These are phyloP conservation scores for Anomalospiza imberbis DNA, from an alignment of 2,797 vertebrate genomes.

Conservation along the genomic window DNA sequence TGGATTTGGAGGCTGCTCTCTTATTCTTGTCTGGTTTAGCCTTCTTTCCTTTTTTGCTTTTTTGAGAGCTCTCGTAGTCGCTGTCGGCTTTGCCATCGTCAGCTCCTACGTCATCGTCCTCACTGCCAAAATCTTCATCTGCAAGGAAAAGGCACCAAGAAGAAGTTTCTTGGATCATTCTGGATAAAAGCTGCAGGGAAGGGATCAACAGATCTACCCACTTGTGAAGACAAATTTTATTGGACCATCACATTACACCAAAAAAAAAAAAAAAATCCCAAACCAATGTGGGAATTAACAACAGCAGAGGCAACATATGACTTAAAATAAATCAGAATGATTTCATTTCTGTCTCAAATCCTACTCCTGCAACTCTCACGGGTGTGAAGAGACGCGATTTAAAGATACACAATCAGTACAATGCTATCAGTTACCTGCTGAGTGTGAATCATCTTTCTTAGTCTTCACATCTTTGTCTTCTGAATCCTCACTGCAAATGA, in stretches of 20 bases:
- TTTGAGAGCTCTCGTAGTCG: conserved; percentile 81
- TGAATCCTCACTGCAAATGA: conserved; percentile 87
- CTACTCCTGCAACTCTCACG: not conserved
- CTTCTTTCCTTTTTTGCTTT: conserved; percentile 87
- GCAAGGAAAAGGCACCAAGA: not conserved
- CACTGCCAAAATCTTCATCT: conserved; percentile 87
- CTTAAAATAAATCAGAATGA: not conserved
- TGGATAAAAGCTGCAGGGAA: not conserved
- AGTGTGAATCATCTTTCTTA: conserved; percentile 90
- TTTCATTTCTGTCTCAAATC: not conserved
- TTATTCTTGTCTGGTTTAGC: conserved; percentile 84
- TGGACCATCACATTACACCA: not conserved
- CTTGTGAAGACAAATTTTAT: not conserved
- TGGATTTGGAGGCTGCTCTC: conserved; percentile 79
- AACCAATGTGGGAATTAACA: not conserved
- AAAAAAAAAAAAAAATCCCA: not conserved
- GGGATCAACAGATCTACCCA: not conserved
- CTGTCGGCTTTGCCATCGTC: conserved; percentile 88
- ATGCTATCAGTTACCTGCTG: conserved; percentile 81
- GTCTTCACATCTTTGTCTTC: conserved; percentile 95
- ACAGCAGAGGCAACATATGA: not conserved
- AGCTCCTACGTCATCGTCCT: conserved; percentile 85
- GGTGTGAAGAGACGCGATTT: not conserved
- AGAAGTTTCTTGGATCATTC: not conserved
- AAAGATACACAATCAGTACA: not conserved